Evolutionary conservation across 2,797 vertebrate genomes (phyloP), one percentile per base, ranked within the genome.

Genomic region (Falco novaeseelandiae): DNA sequence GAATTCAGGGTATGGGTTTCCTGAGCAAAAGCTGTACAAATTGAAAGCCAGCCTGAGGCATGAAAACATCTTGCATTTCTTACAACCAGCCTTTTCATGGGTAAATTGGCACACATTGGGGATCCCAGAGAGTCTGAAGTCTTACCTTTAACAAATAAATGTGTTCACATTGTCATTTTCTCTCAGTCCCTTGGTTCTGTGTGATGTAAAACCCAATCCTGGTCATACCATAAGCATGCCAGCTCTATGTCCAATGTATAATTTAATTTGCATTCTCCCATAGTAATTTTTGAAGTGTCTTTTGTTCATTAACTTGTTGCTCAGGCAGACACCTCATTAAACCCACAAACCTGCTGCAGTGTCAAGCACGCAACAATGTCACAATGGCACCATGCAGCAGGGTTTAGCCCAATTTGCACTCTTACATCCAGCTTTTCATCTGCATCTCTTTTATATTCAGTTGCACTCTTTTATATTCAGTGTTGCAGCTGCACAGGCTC

Each of bases 281-380:
- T 0, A 67, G n/a, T 14, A 1, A 81, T 88, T 89, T 87, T 77
- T 78, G 34, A 71, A 90, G 71, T n/a, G 19, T 26, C 57, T 91
- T 95, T 91, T 81, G 59, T 83, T 94, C 36, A 20, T 78, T 30
- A 69, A 90, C 82, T 65, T 83, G 82, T 87, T 95, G 84, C 91
- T 88, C 44, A 87, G 76, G 57, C 61, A 0, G 4, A 86, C 67
- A 89, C 63, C n/a, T 94, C 89, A 51, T 78, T 76, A 93, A 87
- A 78, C 26, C 44, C 44, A 48, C 57, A 86, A 91, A 91, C 71
- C 69, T 90, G 84, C 72, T 0, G 9, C 73, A 59, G 58, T 6
- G 29, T 87, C 78, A 79, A 55, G 46, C 20, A 29, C 2, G 4
- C 49, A 83, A 17, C 57, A 76, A 18, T n/a, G 19, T 58, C 81